A percentile compares a stretch with the other conserved stretches of the same genome.
These are phyloP conservation scores for Oryzias dopingdopingensis DNA, from an alignment of 2,797 vertebrate species.

Conservation along the genomic window DNA sequence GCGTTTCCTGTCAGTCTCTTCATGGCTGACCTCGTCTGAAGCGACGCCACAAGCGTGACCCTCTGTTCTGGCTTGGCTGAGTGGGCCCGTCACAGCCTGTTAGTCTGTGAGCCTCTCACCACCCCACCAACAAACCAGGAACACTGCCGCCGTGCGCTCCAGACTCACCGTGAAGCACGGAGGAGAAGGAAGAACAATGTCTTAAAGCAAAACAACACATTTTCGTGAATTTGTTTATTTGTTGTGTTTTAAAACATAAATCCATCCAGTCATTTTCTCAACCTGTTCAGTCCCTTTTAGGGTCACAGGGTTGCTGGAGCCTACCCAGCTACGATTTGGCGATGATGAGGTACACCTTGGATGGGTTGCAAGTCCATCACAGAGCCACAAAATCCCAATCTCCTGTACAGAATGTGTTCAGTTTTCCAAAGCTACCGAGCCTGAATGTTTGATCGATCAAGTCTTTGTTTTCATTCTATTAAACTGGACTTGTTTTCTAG, in stretches of 20 bases:
- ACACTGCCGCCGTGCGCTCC: constrained; percentile 9
- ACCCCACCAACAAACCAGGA: constrained; percentile 10
- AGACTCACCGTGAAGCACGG: constrained; percentile 15
- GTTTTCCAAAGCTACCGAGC: too few species aligned
- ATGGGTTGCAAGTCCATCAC: too few species aligned
- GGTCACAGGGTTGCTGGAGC: too few species aligned
- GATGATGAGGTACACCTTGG: too few species aligned
- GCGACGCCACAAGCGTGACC: constrained; percentile 48
- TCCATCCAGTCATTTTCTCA: too few species aligned
- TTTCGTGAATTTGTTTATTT: not conserved
- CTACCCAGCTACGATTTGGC: too few species aligned
- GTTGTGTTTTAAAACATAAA: not conserved
- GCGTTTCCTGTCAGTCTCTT: constrained; percentile 55
- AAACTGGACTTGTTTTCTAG: too few species aligned
- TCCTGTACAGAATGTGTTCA: too few species aligned
- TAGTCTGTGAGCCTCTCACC: constrained; percentile 32
- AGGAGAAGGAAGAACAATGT: not conserved
- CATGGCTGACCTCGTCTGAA: constrained; percentile 63
- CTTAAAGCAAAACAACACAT: constrained; percentile 1
- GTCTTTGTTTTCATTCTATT: too few species aligned
- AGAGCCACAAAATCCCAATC: too few species aligned
- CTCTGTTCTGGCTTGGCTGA: constrained; percentile 49
- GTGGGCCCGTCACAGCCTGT: constrained; percentile 49
- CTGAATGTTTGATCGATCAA: too few species aligned
- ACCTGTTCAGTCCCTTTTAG: too few species aligned